A percentile compares a stretch with the other conserved stretches of the same genome.
Evolutionary conservation across 1,140 invertebrate genomes (phyloP).

Genomic region (Heliothis subflexa): DNA sequence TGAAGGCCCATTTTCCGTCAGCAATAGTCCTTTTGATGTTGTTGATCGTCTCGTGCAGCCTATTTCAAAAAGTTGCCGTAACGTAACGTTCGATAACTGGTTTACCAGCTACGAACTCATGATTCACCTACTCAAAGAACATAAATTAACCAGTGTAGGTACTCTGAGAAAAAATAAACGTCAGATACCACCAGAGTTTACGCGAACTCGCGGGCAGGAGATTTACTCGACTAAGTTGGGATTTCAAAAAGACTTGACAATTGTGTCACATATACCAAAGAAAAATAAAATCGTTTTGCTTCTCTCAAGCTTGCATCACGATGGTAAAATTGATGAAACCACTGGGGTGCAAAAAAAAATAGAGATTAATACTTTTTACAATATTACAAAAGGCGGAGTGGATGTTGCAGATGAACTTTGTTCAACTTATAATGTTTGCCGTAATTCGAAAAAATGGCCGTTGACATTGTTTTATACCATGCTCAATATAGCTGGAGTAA

Average conservation of each 20-base stretch:
- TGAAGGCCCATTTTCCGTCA: slow-evolving; percentile 5
- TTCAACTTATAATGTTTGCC: slow-evolving; percentile 47
- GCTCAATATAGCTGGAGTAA: slow-evolving; percentile 39
- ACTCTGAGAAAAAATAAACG: slow-evolving; percentile 72
- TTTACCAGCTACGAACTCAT: neutral
- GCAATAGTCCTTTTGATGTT: slow-evolving; percentile 13
- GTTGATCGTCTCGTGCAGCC: slow-evolving; percentile 48
- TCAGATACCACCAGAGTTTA: slow-evolving; percentile 59
- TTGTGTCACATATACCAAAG: slow-evolving; percentile 56
- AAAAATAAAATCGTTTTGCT: slow-evolving; percentile 57
- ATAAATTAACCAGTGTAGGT: neutral
- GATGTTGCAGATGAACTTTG: slow-evolving; percentile 48
- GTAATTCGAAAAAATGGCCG: slow-evolving; percentile 50
- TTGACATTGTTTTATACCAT: slow-evolving; percentile 44
- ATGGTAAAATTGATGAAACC: slow-evolving; percentile 46
- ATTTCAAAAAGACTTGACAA: slow-evolving; percentile 54
- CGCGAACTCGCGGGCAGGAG: slow-evolving; percentile 37
- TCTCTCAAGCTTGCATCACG: slow-evolving; percentile 56
- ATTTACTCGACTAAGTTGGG: slow-evolving; percentile 42
- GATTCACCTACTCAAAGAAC: neutral
- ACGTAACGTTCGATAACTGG: slow-evolving; percentile 34
- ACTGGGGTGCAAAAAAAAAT: slow-evolving; percentile 53
- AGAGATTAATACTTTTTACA: slow-evolving; percentile 58
- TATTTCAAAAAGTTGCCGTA: slow-evolving; percentile 52
- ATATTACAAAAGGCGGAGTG: slow-evolving; percentile 52